Evolutionary conservation across 2,797 vertebrate genomes (phyloP).

Genomic region (Poeciliopsis gracilis): DNA sequence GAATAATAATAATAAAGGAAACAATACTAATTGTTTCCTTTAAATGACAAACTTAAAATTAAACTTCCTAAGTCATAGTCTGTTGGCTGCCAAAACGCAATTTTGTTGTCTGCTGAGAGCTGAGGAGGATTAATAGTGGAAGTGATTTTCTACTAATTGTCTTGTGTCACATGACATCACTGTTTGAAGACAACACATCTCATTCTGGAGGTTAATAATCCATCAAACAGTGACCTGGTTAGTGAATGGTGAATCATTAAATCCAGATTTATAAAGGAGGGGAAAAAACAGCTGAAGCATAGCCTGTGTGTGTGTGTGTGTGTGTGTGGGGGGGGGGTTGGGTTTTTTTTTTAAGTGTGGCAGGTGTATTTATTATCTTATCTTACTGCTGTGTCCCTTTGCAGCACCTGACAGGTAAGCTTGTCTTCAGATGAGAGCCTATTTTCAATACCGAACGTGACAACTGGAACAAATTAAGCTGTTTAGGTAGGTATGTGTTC

Average conservation of each 20-base stretch:
- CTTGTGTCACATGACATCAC: neutral
- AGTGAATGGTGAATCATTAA: neutral
- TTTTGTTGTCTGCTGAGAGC: neutral
- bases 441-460: conserved; percentile 8
- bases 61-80: neutral
- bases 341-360: neutral
- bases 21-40: too few relatives aligned
- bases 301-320: neutral
- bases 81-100: neutral
- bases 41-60: neutral
- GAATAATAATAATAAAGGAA: too few relatives aligned
- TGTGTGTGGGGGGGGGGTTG: neutral
- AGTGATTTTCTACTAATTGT: neutral
- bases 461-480: conserved; percentile 8
- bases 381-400: neutral
- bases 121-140: neutral
- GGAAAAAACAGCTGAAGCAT: neutral
- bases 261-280: neutral
- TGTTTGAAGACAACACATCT: neutral
- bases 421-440: conserved; percentile 1
- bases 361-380: neutral
- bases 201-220: neutral
- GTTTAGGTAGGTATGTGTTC: conserved; percentile 20
- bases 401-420: neutral
- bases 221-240: neutral